Conservation (phyloP, 2,888 invertebrate genomes). For the Pristionchus japonicus region DNA sequence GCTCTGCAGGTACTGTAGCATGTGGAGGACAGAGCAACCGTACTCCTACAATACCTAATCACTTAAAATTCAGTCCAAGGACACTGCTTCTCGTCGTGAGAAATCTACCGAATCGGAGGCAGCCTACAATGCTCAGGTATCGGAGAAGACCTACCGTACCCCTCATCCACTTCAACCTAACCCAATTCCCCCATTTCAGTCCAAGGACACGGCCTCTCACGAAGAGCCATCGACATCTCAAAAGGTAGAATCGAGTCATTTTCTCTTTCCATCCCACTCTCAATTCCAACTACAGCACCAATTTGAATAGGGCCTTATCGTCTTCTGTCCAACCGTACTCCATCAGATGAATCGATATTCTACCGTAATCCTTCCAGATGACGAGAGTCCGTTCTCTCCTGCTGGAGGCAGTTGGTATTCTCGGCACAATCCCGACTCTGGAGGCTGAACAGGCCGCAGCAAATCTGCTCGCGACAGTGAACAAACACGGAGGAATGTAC, state of each 20-base stretch:
- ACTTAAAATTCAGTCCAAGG: background rate
- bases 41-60: background rate
- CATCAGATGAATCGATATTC: too few relatives aligned
- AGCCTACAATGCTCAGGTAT: background rate
- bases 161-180: too few relatives aligned
- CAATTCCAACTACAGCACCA: too few relatives aligned
- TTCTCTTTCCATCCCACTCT: too few relatives aligned
- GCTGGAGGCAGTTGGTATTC: conserved; percentile 4
- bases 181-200: too few relatives aligned
- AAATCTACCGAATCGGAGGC: background rate
- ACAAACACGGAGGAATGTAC: conserved; percentile 5
- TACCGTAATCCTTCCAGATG: too few relatives aligned
- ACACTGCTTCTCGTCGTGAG: conserved; percentile 35
- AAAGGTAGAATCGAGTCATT: too few relatives aligned
- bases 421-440: conserved; percentile 11
- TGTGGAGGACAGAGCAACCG: background rate
- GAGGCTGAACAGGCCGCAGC: conserved; percentile 6
- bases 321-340: too few relatives aligned
- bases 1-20: conserved; percentile 19
- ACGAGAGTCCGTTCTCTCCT: background rate
- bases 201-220: too few relatives aligned
- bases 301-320: too few relatives aligned
- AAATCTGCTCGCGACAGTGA: background rate
- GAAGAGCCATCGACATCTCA: too few relatives aligned
- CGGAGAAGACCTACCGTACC: background rate